phyloP scores from a whole-genome alignment of 1,140 invertebrate genomes.

The Panulirus ornatus region DNA sequence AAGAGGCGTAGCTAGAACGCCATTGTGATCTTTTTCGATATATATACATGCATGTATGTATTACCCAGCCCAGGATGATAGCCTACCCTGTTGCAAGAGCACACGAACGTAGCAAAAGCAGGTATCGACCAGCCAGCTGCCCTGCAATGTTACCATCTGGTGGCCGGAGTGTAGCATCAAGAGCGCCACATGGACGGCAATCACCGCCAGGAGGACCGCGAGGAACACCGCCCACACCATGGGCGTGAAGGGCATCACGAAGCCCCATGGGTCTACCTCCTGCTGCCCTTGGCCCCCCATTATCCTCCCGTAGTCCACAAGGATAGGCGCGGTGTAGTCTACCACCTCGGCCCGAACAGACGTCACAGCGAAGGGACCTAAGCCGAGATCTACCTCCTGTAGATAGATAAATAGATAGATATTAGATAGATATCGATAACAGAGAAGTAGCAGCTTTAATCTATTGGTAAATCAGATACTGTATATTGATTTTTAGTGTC shows the following conservation, averaged over 20 bases:
- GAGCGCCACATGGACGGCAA: not conserved
- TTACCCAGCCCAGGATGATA: not conserved
- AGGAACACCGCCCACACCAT: conserved; percentile 13
- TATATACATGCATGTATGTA: too few species aligned
- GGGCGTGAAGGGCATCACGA: conserved; percentile 41
- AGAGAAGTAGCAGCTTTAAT: not conserved
- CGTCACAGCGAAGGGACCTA: conserved; percentile 40
- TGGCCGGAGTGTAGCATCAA: not conserved
- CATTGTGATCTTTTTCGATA: too few species aligned
- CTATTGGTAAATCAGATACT: too few species aligned
- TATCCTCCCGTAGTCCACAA: conserved; percentile 36
- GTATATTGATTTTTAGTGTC: not conserved
- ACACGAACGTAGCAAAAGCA: not conserved
- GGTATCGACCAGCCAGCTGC: not conserved
- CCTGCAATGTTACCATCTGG: not conserved
- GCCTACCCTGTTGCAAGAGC: conserved; percentile 25
- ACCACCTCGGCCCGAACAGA: conserved; percentile 15
- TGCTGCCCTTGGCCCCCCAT: not conserved
- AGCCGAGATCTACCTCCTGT: conserved; percentile 34
- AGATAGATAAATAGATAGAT: not conserved
- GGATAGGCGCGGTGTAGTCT: conserved; percentile 32
- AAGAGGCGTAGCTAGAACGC: too few species aligned
- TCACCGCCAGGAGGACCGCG: not conserved
- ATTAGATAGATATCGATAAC: not conserved
- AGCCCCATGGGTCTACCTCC: conserved; percentile 40